A percentile compares a stretch with the other conserved stretches of the same genome.
These are phyloP conservation scores for Seira musarum DNA, from an alignment of 2,888 invertebrate genomes.

Conservation along the genomic window DNA sequence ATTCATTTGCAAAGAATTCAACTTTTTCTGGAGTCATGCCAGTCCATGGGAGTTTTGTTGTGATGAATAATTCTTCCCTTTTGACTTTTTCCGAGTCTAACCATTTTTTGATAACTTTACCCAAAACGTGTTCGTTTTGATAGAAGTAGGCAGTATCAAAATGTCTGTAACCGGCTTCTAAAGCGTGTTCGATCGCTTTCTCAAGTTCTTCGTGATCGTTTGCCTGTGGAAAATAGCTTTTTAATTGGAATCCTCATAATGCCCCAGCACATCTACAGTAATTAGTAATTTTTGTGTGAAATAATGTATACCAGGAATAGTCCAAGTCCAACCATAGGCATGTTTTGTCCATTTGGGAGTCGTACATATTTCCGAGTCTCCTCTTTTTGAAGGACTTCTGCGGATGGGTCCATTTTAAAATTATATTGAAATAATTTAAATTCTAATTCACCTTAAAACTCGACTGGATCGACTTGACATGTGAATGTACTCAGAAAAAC, in stretches of 20 bases:
- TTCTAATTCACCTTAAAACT: too few relatives aligned
- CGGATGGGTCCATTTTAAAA: too few relatives aligned
- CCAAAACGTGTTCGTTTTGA: constrained; percentile 43
- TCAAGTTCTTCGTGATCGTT: too few relatives aligned
- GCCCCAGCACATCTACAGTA: too few relatives aligned
- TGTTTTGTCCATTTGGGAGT: constrained; percentile 75
- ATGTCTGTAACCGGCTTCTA: constrained; percentile 51
- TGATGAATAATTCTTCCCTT: constrained; percentile 48
- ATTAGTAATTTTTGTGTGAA: too few relatives aligned
- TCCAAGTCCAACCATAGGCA: constrained; percentile 84
- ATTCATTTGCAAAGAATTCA: constrained; percentile 63
- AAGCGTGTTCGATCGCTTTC: constrained; percentile 46
- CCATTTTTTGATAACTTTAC: constrained; percentile 43
- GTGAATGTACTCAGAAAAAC: too few relatives aligned
- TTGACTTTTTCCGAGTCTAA: constrained; percentile 27
- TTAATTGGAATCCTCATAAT: too few relatives aligned
- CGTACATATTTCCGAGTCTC: too few relatives aligned
- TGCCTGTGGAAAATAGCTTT: too few relatives aligned
- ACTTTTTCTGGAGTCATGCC: constrained; percentile 63
- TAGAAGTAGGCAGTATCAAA: constrained; percentile 58
- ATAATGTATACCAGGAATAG: constrained; percentile 89
- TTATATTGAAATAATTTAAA: too few relatives aligned
- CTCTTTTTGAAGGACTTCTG: too few relatives aligned
- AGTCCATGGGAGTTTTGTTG: constrained; percentile 66
- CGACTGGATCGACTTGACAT: too few relatives aligned